Percentiles rank a stretch among this genome's conserved stretches.
These are phyloP conservation scores for Pomacea canaliculata DNA, from an alignment of 2,888 invertebrate genomes.

Conservation along the genomic window DNA sequence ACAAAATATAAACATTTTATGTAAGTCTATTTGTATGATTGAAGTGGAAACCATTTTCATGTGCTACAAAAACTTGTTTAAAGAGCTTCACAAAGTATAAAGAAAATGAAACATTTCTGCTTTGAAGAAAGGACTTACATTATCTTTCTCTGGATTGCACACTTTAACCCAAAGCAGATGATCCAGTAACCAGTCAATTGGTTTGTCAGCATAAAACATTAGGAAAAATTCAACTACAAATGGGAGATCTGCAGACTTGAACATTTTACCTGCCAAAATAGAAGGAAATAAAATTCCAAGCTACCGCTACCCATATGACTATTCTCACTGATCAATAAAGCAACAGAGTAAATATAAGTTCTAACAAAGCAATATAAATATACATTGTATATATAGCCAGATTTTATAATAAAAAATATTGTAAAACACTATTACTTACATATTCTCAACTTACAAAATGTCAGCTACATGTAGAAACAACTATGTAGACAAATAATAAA, in stretches of 20 bases:
- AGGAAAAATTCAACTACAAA: constrained; percentile 92
- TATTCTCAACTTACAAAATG: too few species aligned
- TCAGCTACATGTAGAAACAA: too few species aligned
- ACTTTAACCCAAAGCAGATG: constrained; percentile 89
- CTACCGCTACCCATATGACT: too few species aligned
- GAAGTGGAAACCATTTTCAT: too few species aligned
- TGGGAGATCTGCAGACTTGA: constrained; percentile 87
- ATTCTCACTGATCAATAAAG: not conserved
- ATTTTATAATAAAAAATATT: not conserved
- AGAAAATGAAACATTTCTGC: constrained; percentile 83
- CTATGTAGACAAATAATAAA: too few species aligned
- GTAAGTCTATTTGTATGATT: too few species aligned
- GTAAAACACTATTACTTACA: too few species aligned
- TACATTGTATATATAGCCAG: not conserved
- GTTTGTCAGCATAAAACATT: constrained; percentile 95
- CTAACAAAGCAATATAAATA: not conserved
- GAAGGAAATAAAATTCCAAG: too few species aligned
- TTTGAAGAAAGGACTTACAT: constrained; percentile 64
- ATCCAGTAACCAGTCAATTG: constrained; percentile 96
- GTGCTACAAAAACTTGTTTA: too few species aligned
- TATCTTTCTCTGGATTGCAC: constrained; percentile 76
- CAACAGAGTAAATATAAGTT: not conserved
- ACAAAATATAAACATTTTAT: too few species aligned
- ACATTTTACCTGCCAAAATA: constrained; percentile 76
- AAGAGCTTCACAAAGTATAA: constrained; percentile 45